Conservation (phyloP, 2,888 invertebrate species). For the Diadromus collaris region DNA sequence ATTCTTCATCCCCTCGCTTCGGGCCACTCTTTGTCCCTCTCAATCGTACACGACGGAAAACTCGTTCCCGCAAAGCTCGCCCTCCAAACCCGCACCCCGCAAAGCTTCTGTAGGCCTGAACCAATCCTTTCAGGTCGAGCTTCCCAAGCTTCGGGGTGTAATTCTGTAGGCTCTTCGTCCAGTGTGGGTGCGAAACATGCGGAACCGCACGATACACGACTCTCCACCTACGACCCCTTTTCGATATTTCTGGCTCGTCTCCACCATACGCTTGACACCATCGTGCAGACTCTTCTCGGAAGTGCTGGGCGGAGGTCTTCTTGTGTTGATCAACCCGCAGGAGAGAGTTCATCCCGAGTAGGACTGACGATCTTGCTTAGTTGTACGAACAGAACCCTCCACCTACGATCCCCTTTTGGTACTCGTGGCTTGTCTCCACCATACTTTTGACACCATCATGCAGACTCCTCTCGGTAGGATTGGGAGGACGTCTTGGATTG, state of each 20-base stretch:
- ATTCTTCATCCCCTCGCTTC: slow-evolving; percentile 33
- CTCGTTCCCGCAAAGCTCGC: slow-evolving; percentile 31
- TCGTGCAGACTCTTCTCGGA: not conserved
- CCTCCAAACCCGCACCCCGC: slow-evolving; percentile 24
- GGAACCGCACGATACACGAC: slow-evolving; percentile 38
- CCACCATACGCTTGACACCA: not conserved
- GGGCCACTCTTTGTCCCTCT: slow-evolving; percentile 20
- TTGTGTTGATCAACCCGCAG: slow-evolving; percentile 10
- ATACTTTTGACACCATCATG: not conserved
- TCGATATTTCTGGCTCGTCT: not conserved
- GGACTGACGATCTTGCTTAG: slow-evolving; percentile 31
- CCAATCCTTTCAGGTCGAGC: slow-evolving; percentile 47
- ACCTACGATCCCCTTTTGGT: not conserved
- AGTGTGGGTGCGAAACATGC: not conserved
- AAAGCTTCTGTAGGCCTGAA: slow-evolving; percentile 34
- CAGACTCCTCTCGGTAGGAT: not conserved
- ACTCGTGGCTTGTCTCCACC: slow-evolving; percentile 7
- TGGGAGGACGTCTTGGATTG: not conserved
- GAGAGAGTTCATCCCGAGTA: slow-evolving; percentile 26
- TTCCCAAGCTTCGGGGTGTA: slow-evolving; percentile 29
- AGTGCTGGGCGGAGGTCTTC: not conserved
- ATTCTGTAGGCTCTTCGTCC: slow-evolving; percentile 14
- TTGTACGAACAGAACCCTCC: slow-evolving; percentile 34
- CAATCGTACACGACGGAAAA: slow-evolving; percentile 43
- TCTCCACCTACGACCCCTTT: slow-evolving; percentile 12